Percentiles rank a stretch among this genome's conserved stretches.
These are phyloP conservation scores for Diaphora mendica DNA, from an alignment of 2,888 invertebrate species.

Conservation along the genomic window DNA sequence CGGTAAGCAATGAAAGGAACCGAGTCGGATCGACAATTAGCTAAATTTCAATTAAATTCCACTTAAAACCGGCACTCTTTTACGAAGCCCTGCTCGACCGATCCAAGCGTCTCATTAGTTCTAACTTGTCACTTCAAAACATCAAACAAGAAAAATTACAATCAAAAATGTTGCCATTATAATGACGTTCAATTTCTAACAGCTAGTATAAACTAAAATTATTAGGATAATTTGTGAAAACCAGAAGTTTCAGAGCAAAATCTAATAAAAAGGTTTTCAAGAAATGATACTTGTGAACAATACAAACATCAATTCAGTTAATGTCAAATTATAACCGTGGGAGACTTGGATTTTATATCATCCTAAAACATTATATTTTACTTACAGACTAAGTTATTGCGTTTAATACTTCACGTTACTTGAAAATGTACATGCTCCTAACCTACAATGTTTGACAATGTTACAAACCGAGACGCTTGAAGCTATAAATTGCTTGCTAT, in stretches of 20 bases:
- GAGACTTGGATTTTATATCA: neutral
- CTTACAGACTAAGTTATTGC: neutral
- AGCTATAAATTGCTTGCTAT: neutral
- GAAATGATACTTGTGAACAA: neutral
- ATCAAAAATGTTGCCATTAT: too few species aligned
- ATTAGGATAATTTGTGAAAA: neutral
- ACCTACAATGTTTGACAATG: neutral
- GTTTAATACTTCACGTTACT: neutral
- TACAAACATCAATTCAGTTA: neutral
- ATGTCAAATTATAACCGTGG: neutral
- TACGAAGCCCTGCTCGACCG: too few species aligned
- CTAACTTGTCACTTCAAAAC: too few species aligned
- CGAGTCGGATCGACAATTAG: too few species aligned
- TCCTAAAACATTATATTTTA: neutral
- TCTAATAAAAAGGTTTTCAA: neutral
- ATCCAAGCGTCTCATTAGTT: too few species aligned
- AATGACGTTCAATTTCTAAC: too few species aligned
- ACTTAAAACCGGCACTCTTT: too few species aligned
- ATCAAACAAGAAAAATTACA: too few species aligned
- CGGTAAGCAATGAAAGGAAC: too few species aligned
- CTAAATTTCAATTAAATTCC: too few species aligned
- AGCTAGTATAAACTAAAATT: neutral
- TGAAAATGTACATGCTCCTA: neutral
- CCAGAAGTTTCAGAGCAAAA: neutral
- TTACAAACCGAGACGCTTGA: neutral